A percentile compares a stretch with the other conserved stretches of the same genome.
phyloP scores from a whole-genome alignment of 30 jellyfish, hydroid and myxozoan species.

The Morbakka virulenta region DNA sequence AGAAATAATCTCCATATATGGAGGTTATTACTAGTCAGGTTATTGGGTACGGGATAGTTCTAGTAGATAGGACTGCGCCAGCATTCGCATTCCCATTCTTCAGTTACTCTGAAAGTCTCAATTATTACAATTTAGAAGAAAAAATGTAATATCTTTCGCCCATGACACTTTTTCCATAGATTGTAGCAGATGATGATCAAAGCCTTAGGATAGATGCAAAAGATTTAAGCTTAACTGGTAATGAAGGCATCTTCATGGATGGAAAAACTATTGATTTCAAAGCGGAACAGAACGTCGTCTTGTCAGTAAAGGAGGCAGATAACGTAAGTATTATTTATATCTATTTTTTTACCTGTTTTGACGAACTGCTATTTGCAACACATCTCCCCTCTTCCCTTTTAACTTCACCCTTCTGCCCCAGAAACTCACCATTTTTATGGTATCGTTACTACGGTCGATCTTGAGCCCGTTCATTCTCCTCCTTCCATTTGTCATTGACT shows the following conservation, averaged over 20 bases:
- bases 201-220: constrained; percentile 41
- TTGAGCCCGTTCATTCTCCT: too few species aligned
- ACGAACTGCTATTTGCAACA: neutral
- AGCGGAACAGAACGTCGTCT: constrained; percentile 45
- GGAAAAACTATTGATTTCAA: constrained; percentile 33
- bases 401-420: neutral
- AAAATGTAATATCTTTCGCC: neutral
- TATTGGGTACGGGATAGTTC: too few species aligned
- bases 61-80: too few species aligned
- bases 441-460: too few species aligned
- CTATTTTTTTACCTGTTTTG: too few species aligned
- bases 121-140: neutral
- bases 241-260: constrained; percentile 81
- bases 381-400: neutral
- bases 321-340: constrained; percentile 44
- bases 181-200: constrained; percentile 44
- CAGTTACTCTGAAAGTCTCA: neutral
- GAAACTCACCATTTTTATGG: neutral
- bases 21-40: too few species aligned
- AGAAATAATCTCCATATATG: too few species aligned
- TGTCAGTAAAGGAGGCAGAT: constrained; percentile 46
- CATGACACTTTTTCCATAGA: neutral
- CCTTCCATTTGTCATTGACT: too few species aligned
- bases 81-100: neutral
- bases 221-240: constrained; percentile 57